Evolutionary conservation across 2,888 invertebrate genomes (phyloP).

Genomic region (Sinopyrophorus schimmeli): DNA sequence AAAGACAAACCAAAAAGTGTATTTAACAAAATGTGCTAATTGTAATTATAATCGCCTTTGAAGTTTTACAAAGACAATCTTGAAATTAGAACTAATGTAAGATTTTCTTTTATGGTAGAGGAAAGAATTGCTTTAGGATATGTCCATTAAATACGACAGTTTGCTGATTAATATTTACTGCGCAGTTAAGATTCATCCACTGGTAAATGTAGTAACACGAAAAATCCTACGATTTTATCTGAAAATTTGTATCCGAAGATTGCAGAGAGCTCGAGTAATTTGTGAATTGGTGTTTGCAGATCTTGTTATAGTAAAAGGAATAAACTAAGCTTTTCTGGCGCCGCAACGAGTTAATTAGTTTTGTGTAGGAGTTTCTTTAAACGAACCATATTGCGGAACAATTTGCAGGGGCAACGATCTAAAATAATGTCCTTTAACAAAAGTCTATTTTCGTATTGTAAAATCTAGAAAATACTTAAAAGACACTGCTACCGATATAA

Average conservation of each 20-base stretch:
- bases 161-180: slow-evolving; percentile 8
- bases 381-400: neutral
- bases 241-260: neutral
- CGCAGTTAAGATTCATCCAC: neutral
- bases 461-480: too few relatives aligned
- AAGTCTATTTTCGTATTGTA: too few relatives aligned
- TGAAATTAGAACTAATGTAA: too few relatives aligned
- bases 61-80: too few relatives aligned
- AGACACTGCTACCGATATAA: too few relatives aligned
- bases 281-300: slow-evolving; percentile 1
- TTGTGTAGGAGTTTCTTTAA: neutral
- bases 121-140: too few relatives aligned
- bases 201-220: neutral
- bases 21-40: too few relatives aligned
- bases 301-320: neutral
- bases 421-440: neutral
- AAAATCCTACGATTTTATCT: neutral
- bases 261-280: slow-evolving; percentile 3
- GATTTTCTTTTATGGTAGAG: too few relatives aligned
- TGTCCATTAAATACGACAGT: slow-evolving; percentile 6
- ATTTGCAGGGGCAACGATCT: slow-evolving; percentile 3
- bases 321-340: slow-evolving; percentile 2
- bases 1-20: too few relatives aligned
- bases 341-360: slow-evolving; percentile 3
- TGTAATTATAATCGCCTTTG: too few relatives aligned